phyloP scores from a whole-genome alignment of 1,140 invertebrate genomes.

The Drosophila pallidifrons region DNA sequence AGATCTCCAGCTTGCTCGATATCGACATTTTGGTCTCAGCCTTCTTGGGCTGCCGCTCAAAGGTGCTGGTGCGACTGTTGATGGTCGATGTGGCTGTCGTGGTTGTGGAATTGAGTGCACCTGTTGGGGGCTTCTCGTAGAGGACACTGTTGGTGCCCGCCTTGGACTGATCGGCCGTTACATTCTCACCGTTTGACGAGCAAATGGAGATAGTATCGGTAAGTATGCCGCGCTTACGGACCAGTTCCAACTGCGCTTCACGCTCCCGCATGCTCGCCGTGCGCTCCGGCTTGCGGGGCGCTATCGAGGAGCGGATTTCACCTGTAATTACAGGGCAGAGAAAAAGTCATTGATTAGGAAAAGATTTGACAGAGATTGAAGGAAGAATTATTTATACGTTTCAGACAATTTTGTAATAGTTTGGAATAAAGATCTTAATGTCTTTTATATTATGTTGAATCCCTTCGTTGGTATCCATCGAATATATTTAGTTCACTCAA shows the following conservation, averaged over 20 bases:
- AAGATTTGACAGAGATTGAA: too few relatives aligned
- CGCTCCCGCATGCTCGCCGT: constrained; percentile 92
- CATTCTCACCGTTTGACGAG: constrained; percentile 85
- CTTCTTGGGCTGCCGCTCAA: constrained; percentile 70
- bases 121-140: constrained; percentile 47
- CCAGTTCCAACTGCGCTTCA: constrained; percentile 88
- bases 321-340: constrained; percentile 85
- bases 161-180: constrained; percentile 65
- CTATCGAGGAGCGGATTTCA: constrained; percentile 91
- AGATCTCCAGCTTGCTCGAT: constrained; percentile 81
- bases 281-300: constrained; percentile 91
- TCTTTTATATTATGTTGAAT: too few relatives aligned
- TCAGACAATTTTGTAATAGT: too few relatives aligned
- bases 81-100: constrained; percentile 28
- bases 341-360: not conserved
- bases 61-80: constrained; percentile 74
- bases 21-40: constrained; percentile 74
- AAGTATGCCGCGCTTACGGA: constrained; percentile 85
- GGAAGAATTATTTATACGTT: too few relatives aligned
- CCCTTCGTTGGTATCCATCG: too few relatives aligned
- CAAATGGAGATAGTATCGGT: constrained; percentile 85
- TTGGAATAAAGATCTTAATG: too few relatives aligned
- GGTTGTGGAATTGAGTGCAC: not conserved
- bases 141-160: constrained; percentile 28
- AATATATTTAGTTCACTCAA: too few relatives aligned